Conservation (phyloP, 1,140 invertebrate species). For the Phymorhynchus buccinoides region DNA sequence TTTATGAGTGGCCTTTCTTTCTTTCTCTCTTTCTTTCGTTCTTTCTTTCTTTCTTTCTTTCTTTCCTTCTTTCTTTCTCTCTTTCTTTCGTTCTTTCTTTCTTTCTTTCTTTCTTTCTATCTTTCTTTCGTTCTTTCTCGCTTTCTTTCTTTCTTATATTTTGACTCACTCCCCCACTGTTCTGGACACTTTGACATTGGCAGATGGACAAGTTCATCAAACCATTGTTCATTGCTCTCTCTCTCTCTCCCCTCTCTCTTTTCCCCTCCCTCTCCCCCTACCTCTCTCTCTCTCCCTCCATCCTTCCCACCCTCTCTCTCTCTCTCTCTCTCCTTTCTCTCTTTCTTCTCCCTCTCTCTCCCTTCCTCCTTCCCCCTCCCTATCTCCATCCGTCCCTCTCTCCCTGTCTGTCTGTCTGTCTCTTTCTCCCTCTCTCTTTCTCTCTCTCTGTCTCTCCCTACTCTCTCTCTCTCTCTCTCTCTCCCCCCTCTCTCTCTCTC, state of each 20-base stretch:
- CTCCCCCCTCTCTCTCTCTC: not conserved
- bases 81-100: not conserved
- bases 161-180: not conserved
- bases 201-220: too few relatives aligned
- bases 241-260: not conserved
- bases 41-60: not conserved
- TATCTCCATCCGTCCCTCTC: not conserved
- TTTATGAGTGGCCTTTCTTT: too few relatives aligned
- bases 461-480: not conserved
- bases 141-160: not conserved
- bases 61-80: not conserved
- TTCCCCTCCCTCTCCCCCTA: not conserved
- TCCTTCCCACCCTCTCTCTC: not conserved
- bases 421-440: not conserved
- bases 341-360: not conserved
- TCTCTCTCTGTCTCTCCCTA: not conserved
- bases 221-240: too few relatives aligned
- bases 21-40: not conserved
- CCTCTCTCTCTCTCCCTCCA: not conserved
- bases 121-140: not conserved
- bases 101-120: too few relatives aligned
- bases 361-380: not conserved
- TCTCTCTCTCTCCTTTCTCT: not conserved
- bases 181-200: too few relatives aligned
- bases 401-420: not conserved